These are phyloP conservation scores for Tinamus guttatus DNA, from an alignment of 2,113 vertebrate species.

Conservation along the genomic window DNA sequence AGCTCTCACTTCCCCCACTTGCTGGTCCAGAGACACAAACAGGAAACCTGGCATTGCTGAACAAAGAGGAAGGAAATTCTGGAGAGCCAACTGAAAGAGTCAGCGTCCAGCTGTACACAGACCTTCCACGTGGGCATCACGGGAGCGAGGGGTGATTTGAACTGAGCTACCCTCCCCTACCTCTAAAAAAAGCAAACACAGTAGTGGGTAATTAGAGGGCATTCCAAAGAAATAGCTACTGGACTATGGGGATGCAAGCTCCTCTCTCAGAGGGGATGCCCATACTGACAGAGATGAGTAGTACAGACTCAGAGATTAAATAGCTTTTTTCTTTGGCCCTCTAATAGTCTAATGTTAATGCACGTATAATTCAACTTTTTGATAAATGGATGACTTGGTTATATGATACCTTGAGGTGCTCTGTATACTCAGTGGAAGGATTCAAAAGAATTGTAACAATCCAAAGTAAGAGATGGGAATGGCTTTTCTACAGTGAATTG, in stretches of 20 bases:
- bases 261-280: not conserved
- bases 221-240: not conserved
- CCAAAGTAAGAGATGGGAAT: not conserved
- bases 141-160: not conserved
- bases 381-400: not conserved
- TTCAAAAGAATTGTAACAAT: not conserved
- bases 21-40: not conserved
- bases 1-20: not conserved
- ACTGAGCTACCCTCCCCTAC: not conserved
- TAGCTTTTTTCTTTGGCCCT: not conserved
- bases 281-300: not conserved
- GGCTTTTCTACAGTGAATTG: not conserved
- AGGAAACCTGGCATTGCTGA: not conserved
- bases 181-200: not conserved
- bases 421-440: not conserved
- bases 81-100: not conserved
- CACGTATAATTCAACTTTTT: not conserved
- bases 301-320: not conserved
- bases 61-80: not conserved
- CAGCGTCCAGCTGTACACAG: not conserved
- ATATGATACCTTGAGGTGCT: not conserved
- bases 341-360: not conserved
- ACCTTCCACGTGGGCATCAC: not conserved
- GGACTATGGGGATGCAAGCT: too few species aligned
- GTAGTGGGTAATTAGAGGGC: not conserved